Conservation (phyloP, 64 coral and sea anemone genomes). For the Actinia equina region DNA sequence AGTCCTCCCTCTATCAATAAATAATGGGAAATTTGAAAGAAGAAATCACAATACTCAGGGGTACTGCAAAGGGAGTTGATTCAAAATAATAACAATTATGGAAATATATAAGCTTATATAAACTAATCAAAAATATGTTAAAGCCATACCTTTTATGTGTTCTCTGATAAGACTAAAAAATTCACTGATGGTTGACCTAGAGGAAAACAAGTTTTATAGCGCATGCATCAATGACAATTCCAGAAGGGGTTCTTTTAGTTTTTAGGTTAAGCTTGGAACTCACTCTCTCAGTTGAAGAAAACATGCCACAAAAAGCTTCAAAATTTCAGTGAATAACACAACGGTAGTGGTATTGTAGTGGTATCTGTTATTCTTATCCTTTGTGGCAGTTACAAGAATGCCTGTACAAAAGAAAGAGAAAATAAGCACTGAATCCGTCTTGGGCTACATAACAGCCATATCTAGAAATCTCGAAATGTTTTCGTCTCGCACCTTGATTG, state of each 20-base stretch:
- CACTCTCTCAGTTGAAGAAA: conserved; percentile 81
- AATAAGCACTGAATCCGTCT: background rate
- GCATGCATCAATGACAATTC: background rate
- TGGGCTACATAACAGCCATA: too few species aligned
- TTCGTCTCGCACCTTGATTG: conserved; percentile 69
- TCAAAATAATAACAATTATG: too few species aligned
- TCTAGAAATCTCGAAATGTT: too few species aligned
- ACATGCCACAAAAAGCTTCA: conserved; percentile 72
- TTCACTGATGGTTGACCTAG: conserved; percentile 56
- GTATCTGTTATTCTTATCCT: conserved; percentile 69
- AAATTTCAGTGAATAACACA: conserved; percentile 75
- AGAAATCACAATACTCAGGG: too few species aligned
- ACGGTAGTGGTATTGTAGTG: conserved; percentile 92
- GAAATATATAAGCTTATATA: too few species aligned
- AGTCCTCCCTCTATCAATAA: too few species aligned
- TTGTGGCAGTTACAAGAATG: conserved; percentile 87
- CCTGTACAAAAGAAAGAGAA: conserved; percentile 39
- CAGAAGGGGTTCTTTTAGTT: background rate
- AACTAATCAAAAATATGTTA: background rate
- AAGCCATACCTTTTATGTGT: conserved; percentile 50
- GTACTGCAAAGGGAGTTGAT: too few species aligned
- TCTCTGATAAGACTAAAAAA: conserved; percentile 46
- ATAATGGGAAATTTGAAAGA: too few species aligned
- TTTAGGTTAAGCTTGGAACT: background rate
- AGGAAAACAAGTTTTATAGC: conserved; percentile 5